Percentiles rank a stretch among this genome's conserved stretches.
phyloP scores from a whole-genome alignment of 2,797 vertebrate species.

The Poecilia picta region DNA sequence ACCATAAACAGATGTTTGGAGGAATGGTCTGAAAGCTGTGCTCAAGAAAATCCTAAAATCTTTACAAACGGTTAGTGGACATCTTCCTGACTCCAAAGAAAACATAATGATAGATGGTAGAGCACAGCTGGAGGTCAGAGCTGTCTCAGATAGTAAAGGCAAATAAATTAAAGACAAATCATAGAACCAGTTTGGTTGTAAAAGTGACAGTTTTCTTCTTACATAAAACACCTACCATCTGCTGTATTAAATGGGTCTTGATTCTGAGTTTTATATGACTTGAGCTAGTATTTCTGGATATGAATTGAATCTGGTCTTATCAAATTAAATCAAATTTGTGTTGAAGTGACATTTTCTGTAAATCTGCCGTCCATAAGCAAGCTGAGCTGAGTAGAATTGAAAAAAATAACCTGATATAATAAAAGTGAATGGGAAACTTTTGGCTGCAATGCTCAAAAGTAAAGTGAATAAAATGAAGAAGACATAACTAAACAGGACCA shows the following conservation, averaged over 20 bases:
- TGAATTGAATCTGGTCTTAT: background rate
- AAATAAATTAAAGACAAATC: background rate
- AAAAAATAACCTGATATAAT: background rate
- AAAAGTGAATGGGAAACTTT: background rate
- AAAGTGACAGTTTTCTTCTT: background rate
- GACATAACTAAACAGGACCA: background rate
- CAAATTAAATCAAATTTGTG: background rate
- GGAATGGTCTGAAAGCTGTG: background rate
- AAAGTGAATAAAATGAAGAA: background rate
- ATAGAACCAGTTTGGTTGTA: background rate
- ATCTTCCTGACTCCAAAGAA: background rate
- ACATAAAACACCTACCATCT: background rate
- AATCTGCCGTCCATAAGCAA: background rate
- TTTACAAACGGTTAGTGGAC: background rate
- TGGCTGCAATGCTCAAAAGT: background rate
- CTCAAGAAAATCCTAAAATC: no score
- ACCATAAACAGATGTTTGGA: background rate
- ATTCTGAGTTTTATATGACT: background rate
- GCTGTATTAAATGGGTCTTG: background rate
- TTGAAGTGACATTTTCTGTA: background rate
- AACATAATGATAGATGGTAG: background rate
- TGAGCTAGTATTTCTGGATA: background rate
- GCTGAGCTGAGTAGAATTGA: background rate
- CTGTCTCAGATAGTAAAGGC: background rate
- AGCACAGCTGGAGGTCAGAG: background rate